Base-by-base conservation (phyloP, 2,113 vertebrate genomes). In the Trematomus loennbergii region DNA sequence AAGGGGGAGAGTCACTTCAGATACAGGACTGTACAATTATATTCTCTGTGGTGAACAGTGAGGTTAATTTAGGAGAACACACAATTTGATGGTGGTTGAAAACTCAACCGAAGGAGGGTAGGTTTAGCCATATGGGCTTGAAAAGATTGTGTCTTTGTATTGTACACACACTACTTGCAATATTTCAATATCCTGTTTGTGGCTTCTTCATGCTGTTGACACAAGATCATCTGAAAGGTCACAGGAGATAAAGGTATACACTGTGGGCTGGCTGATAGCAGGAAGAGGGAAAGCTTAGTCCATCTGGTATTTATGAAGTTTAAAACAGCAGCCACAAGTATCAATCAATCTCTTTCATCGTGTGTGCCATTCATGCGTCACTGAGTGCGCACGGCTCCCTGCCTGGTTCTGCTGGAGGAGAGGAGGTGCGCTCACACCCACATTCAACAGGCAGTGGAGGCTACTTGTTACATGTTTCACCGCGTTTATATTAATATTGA, bases 351-450 rank as follows among this genome's bases (percentile, higher is more conserved):
- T 79, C 72, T 66, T 63, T 67, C 59, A 18, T 75, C 62, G 20
- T 77, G 67, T 79, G 85, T 80, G 82, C 90, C 85, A 85, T n/a
- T 78, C 22, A 83, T 83, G 93, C 91, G 83, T 93, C 91, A 92
- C 86, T 20, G 85, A 74, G 79, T 79, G 88, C 80, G 80, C 85
- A 84, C 46, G 50, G 71, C 76, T 75, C 65, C 16, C 76, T 82
- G 91, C 82, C 71, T 72, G 74, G 60, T 71, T 63, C 55, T 72
- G 61, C n/a, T 9, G 49, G 66, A 68, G 46, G 46, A 40, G 16
- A 81, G 65, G 67, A 64, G 65, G 78, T 33, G 75, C 75, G 43
- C 80, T 76, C 77, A 70, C 78, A 77, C 49, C 52, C 76, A 72
- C 79, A 83, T 87, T 90, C 83, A 93, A 91, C 91, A 92, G 87